Evolutionary conservation across 2,797 vertebrate species (phyloP), one percentile per base, ranked within the genome.

Genomic region (Sebastes oblongus): DNA sequence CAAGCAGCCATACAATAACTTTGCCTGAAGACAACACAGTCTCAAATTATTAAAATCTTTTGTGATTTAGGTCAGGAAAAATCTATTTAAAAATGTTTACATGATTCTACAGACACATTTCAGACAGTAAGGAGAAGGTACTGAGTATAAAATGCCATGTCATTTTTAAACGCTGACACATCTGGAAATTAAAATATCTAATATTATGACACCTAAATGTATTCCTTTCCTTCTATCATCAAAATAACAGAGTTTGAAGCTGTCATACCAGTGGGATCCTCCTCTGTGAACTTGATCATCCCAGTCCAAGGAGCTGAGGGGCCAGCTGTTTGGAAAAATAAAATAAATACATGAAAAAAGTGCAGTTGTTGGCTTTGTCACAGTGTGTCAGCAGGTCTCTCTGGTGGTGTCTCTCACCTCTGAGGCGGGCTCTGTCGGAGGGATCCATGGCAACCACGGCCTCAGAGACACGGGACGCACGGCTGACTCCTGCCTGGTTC

Each of bases 211-310:
- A 22, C 25, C 12, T 13, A 8, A 34, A 60, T 27, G 6, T 34
- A 39, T 55, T 42, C 30, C 3, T 36, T 36, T 52, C 8, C 22
- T 50, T 54, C 4, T 36, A 12, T 46, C 24, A 50, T 34, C 5
- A 0, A 6, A 25, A 56, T 56, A 14, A 54, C 14, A 36, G n/a
- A 69, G 55, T 52, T 24, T 60, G 4, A 81, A 46, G 25, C 42
- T 69, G 8, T 66, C 76, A 12, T 90, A 99, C 98, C 97, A 89
- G 97, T 95, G 66, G 97, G 94, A 75, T 99, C 98, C 88, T 99
- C 98, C 91, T 99, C 98, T 12, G 98, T 99, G 80, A 99, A 99
- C 93, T 98, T 99, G 90, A 99, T 99, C 93, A 99, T 97, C 50
- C 98, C 98, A 18, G 98, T 99, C 97, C 97, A 99, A 39, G 98